Evolutionary conservation across 2,113 vertebrate genomes (phyloP), one percentile per base, ranked within the genome.

Genomic region (Aviceda subcristata): DNA sequence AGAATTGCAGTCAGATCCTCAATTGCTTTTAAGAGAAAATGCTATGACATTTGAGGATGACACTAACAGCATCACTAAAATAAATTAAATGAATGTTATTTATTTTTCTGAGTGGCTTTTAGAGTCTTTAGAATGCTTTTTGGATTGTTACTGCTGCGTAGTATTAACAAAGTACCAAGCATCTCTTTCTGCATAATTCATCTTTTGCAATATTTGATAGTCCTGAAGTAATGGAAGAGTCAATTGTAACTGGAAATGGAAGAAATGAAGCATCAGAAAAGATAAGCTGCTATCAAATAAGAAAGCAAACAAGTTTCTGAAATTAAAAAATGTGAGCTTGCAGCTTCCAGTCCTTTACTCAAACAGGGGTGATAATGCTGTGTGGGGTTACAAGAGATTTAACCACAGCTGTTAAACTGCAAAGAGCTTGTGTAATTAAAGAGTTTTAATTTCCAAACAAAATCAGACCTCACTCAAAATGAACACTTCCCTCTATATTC

Each of bases 71-170:
- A 84, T 39, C 91, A 74, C 88, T 94, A 81, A 93, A 97, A 93
- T 88, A 95, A 95, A 97, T 92, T 79, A 92, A 94, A 96, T 94
- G 55, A 66, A 78, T 77, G 63, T 78, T 94, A 72, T 78, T 68
- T 92, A n/a, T 72, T 92, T 96, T 94, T 92, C 92, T 75, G 68
- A 94, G 94, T 53, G 91, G 46, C 76, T 97, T 95, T 97, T 91
- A 93, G 68, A 48, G 79, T 11, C 30, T 80, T 92, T 67, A 30
- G 56, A 89, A 78, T 78, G 90, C 56, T 86, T 95, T 96, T 86
- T 39, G 46, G 56, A 48, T 91, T 97, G 82, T 90, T 93, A 20
- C 39, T 60, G 51, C 90, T 75, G 46, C 89, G 51, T 13, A 81
- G n/a, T 53, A 68, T 84, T 84, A 92, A 43, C 88, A 63, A 90